Evolutionary conservation across 2,888 invertebrate species (phyloP).

Genomic region (Melieria crassipennis): DNA sequence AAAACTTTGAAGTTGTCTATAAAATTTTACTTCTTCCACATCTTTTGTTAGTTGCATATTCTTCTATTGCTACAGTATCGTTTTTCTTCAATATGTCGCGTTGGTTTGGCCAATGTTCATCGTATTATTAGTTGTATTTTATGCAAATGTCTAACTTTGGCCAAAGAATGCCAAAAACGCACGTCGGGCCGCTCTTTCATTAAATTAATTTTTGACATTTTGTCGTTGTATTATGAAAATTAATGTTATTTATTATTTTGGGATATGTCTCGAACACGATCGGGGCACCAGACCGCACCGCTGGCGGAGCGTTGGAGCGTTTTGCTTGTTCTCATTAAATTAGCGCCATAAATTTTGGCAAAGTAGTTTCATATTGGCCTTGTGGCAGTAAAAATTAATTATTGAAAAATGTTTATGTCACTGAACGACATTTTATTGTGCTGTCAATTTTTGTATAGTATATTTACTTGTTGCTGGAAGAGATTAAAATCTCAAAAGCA

Average conservation of each 20-base stretch:
- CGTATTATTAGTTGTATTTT: slow-evolving; percentile 1
- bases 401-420: too few species aligned
- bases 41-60: too few species aligned
- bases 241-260: slow-evolving; percentile 21
- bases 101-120: not conserved
- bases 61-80: not conserved
- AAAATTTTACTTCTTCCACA: not conserved
- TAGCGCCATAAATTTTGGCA: not conserved
- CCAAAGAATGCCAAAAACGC: not conserved
- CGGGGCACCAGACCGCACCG: slow-evolving; percentile 5
- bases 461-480: too few species aligned
- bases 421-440: too few species aligned
- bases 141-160: not conserved
- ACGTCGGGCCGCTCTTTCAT: not conserved
- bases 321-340: slow-evolving; percentile 3
- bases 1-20: not conserved
- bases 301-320: not conserved
- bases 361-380: too few species aligned
- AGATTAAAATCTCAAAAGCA: too few species aligned
- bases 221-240: slow-evolving; percentile 31
- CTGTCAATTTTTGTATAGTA: too few species aligned
- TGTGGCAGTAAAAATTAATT: too few species aligned
- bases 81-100: not conserved
- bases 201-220: slow-evolving; percentile 20
- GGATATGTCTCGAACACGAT: slow-evolving; percentile 13